Conservation (phyloP, 1,140 invertebrate genomes). For the Drosophila pectinifera region DNA sequence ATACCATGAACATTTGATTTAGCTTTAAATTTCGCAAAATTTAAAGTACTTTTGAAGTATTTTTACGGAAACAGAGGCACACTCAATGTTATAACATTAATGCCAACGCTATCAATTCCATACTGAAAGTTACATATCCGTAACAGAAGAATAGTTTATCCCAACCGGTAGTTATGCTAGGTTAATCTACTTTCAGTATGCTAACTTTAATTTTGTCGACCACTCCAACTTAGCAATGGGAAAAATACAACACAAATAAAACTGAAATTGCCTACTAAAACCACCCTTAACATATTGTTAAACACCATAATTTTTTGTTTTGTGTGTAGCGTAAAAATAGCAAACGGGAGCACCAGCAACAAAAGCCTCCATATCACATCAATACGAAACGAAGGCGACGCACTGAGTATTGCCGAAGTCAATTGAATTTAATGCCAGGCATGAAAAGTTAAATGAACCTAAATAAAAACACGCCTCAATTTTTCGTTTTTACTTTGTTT, state of each 20-base stretch:
- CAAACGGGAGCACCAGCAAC: conserved; percentile 34
- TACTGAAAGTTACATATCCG: too few species aligned
- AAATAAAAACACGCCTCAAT: conserved; percentile 49
- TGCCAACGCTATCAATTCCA: too few species aligned
- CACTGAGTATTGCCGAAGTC: conserved; percentile 29
- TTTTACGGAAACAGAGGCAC: too few species aligned
- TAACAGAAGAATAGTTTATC: too few species aligned
- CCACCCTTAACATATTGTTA: not conserved
- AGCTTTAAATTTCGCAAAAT: not conserved
- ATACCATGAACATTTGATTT: not conserved
- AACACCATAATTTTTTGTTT: not conserved
- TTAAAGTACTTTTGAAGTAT: not conserved
- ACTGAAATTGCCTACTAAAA: not conserved
- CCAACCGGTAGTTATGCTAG: too few species aligned
- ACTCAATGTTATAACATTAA: too few species aligned
- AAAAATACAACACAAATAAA: too few species aligned
- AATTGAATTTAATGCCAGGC: conserved; percentile 68
- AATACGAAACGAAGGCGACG: conserved; percentile 43
- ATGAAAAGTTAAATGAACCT: conserved; percentile 65
- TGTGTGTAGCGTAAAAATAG: conserved; percentile 37
- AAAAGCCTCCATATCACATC: conserved; percentile 22
- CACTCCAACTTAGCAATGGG: too few species aligned
- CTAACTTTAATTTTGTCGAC: too few species aligned
- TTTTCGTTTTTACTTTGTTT: conserved; percentile 6
- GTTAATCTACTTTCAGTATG: too few species aligned